Base-by-base conservation (phyloP, 2,113 vertebrate genomes). In the Alouatta palliata region DNA sequence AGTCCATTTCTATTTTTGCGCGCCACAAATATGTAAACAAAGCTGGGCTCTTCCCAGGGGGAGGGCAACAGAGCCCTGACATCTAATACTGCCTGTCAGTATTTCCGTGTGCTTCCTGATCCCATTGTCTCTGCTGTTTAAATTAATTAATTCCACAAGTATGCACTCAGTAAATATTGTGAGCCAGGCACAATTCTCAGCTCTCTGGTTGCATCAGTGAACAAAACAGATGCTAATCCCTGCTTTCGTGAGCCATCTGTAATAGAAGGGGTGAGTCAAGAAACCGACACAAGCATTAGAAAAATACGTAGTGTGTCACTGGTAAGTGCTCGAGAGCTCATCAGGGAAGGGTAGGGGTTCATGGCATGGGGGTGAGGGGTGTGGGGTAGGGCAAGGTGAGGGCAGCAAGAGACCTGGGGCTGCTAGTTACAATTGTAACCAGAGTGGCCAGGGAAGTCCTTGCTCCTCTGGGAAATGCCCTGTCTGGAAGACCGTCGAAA, bases 71-170 rank as follows among this genome's bases (percentile, higher is more conserved):
- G 64, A 93, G 80, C 82, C 40, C 76, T 85, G 76, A 82, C 79
- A 45, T 66, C 70, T 93, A 64, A n/a, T 49, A 10, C 40, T 56
- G 45, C 45, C 54, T 66, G 21, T 86, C 40, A 79, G 49, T 70
- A 79, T 86, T 93, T 75, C 92, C 73, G 35, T 83, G 66, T 93
- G 90, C 88, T 96, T 95, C 90, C 87, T 73, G 79, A 90, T 83
- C 37, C 68, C 30, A 25, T 75, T 92, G 96, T 94, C 70, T 87
- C 64, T 93, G 81, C 35, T 90, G 3, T 66, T 87, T 91, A 94
- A 94, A 87, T 82, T 81, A 54, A 66, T 47, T 84, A 89, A 90
- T 76, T 84, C 45, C 37, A 56, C 84, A 92, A 75, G 35, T 54
- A 35, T 75, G 1, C 2, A 0, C 80, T 87, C 64, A 8, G 5